phyloP scores from a whole-genome alignment of 2,888 invertebrate species.

The Dioctria linearis region DNA sequence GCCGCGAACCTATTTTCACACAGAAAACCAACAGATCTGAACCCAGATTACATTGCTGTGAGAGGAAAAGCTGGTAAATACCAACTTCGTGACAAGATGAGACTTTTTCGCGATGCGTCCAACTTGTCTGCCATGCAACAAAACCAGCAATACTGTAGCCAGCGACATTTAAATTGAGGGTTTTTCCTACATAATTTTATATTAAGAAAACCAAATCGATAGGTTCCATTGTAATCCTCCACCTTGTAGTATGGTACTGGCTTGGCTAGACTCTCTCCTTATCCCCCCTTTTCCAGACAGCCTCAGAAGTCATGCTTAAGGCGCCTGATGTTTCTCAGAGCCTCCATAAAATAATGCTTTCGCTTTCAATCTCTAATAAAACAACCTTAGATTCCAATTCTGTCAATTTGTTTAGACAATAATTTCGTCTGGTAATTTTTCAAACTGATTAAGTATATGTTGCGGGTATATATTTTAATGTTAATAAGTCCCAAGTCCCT shows the following conservation, averaged over 20 bases:
- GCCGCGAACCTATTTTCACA: no score
- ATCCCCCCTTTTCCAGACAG: no score
- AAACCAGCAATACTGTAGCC: neutral
- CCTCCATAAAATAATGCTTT: conserved; percentile 3
- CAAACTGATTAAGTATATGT: no score
- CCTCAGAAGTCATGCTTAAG: no score
- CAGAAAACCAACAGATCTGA: no score
- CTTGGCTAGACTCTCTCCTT: no score
- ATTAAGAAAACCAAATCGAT: conserved; percentile 9
- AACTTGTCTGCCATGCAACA: neutral
- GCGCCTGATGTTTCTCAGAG: neutral
- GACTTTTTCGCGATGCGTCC: conserved; percentile 6
- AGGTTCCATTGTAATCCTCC: conserved; percentile 14
- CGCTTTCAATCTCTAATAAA: neutral
- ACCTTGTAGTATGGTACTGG: no score
- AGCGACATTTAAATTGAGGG: neutral
- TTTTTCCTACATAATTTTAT: conserved; percentile 16
- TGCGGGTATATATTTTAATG: no score
- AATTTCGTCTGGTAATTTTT: conserved; percentile 26
- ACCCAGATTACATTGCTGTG: no score
- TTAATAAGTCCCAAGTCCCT: neutral
- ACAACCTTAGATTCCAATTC: conserved; percentile 15
- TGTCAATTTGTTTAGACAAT: conserved; percentile 37
- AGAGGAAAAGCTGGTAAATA: conserved; percentile 12
- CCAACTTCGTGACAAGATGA: conserved; percentile 37